These are phyloP conservation scores for Hemaris fuciformis DNA, from an alignment of 2,888 invertebrate genomes.

Conservation along the genomic window DNA sequence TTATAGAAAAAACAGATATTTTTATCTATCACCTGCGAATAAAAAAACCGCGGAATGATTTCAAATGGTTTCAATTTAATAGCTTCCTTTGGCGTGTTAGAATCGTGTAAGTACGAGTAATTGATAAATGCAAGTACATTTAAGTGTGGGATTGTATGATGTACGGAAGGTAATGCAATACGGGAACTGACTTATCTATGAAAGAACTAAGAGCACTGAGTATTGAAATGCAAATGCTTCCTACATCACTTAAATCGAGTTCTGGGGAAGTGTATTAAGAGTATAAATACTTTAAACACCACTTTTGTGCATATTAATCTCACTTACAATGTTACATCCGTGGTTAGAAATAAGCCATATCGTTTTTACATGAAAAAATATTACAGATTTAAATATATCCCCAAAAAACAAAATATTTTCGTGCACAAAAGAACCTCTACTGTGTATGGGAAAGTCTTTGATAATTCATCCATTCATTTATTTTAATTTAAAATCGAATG, in stretches of 20 bases:
- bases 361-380: no score
- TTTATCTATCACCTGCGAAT: constrained; percentile 21
- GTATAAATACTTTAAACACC: no score
- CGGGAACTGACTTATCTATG: neutral
- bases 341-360: no score
- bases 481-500: no score
- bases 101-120: neutral
- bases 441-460: no score
- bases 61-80: constrained; percentile 8
- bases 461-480: no score
- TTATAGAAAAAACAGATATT: constrained; percentile 4
- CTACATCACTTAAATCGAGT: neutral
- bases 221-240: no score
- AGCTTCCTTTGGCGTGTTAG: neutral
- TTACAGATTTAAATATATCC: no score
- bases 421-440: no score
- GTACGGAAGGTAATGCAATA: neutral
- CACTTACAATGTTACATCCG: no score
- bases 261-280: neutral
- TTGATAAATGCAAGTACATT: neutral
- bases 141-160: neutral
- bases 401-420: no score
- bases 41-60: constrained; percentile 27
- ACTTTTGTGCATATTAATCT: no score
- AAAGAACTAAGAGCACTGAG: neutral